These are phyloP conservation scores for Cepphus grylle DNA, from an alignment of 2,113 vertebrate species.

Conservation along the genomic window DNA sequence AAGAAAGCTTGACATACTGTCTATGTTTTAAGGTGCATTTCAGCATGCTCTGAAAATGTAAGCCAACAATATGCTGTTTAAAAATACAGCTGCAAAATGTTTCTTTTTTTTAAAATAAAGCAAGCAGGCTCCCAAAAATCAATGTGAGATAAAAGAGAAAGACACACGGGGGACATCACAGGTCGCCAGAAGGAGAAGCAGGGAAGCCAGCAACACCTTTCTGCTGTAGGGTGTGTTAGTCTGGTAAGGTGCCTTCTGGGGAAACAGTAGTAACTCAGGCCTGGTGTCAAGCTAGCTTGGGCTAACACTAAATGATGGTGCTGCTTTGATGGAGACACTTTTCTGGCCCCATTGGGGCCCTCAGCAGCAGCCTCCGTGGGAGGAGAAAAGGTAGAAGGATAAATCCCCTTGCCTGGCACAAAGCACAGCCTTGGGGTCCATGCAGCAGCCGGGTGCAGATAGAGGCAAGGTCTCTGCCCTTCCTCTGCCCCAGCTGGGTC, in stretches of 20 bases:
- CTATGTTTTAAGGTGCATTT: neutral
- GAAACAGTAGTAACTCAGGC: neutral
- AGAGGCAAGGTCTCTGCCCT: neutral
- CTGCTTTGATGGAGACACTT: neutral
- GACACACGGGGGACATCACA: neutral
- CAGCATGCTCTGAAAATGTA: neutral
- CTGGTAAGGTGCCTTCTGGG: neutral
- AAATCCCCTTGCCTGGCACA: neutral
- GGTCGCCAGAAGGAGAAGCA: neutral
- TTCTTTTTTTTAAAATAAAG: neutral
- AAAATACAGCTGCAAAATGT: neutral
- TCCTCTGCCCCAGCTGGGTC: neutral
- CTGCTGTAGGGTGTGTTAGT: neutral
- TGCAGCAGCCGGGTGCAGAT: neutral
- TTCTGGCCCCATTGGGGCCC: neutral
- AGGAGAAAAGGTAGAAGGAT: neutral
- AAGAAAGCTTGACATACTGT: neutral
- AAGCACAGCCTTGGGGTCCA: neutral
- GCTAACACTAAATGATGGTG: neutral
- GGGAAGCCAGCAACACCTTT: neutral
- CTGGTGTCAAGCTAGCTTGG: neutral
- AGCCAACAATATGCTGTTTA: neutral
- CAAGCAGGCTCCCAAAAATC: neutral
- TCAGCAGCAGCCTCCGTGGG: neutral
- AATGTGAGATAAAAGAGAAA: neutral